Evolutionary conservation across 2,888 invertebrate genomes (phyloP).

Genomic region (Leucania comma): DNA sequence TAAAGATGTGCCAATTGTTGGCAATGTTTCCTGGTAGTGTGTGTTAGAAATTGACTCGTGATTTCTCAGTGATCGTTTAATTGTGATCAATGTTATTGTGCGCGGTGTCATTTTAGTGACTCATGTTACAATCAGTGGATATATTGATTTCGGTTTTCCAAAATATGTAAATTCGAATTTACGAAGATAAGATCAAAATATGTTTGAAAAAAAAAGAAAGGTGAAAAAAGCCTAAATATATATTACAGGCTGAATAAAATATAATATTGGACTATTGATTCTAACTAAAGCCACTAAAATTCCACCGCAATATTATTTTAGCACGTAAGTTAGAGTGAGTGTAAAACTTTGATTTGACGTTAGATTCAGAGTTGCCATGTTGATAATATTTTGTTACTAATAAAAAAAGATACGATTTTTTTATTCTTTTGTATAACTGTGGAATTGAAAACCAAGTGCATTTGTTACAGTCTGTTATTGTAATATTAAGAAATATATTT

Average conservation of each 20-base stretch:
- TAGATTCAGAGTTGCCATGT: conserved; percentile 82
- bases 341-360: conserved; percentile 71
- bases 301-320: conserved; percentile 28
- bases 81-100: conserved; percentile 71
- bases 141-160: not conserved
- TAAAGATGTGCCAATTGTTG: no score
- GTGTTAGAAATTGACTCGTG: conserved; percentile 69
- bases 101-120: conserved; percentile 37
- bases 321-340: conserved; percentile 57
- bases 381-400: conserved; percentile 72
- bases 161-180: conserved; percentile 2
- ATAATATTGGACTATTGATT: conserved; percentile 31
- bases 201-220: not conserved
- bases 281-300: conserved; percentile 56
- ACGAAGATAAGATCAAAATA: not conserved
- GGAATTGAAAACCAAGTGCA: conserved; percentile 83
- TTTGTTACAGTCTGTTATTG: conserved; percentile 80
- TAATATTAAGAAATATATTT: conserved; percentile 76
- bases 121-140: not conserved
- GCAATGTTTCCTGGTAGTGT: conserved; percentile 47
- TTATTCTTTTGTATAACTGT: conserved; percentile 69
- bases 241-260: not conserved
- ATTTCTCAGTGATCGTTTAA: conserved; percentile 81
- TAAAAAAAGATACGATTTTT: conserved; percentile 64
- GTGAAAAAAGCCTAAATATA: not conserved